These are phyloP conservation scores for Sturnus vulgaris DNA, from an alignment of 2,113 vertebrate species.

Conservation along the genomic window DNA sequence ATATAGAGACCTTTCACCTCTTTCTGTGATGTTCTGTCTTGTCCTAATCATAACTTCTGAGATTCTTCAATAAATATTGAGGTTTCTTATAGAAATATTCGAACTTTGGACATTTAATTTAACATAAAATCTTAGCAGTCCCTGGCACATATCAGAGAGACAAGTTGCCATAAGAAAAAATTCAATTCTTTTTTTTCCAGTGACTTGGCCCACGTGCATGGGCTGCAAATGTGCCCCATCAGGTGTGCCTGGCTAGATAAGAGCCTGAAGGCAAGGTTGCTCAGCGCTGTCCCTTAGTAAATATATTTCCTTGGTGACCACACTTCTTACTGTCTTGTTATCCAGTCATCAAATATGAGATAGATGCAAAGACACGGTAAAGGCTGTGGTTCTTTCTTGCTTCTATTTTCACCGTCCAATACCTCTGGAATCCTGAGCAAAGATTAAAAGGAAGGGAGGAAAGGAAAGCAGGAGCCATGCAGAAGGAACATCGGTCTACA, in stretches of 20 bases:
- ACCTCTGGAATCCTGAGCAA: background rate
- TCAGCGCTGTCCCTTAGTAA: background rate
- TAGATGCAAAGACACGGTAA: background rate
- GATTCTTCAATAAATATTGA: background rate
- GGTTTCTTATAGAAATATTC: background rate
- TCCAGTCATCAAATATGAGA: background rate
- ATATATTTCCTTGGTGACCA: background rate
- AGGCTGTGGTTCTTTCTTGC: background rate
- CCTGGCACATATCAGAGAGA: background rate
- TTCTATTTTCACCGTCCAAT: background rate
- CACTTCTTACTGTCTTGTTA: background rate
- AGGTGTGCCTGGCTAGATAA: background rate
- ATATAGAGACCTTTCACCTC: background rate
- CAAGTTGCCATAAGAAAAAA: background rate
- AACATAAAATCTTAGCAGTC: background rate
- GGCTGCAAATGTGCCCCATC: background rate
- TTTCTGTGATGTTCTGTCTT: background rate
- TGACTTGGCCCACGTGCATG: background rate
- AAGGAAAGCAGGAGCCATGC: background rate
- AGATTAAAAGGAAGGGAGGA: background rate
- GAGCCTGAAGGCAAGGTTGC: background rate
- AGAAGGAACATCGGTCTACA: background rate
- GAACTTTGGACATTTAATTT: background rate
- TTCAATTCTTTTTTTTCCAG: background rate
- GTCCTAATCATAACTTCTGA: background rate